Evolutionary conservation across 1,140 invertebrate genomes (phyloP).

Genomic region (Hetaerina americana): DNA sequence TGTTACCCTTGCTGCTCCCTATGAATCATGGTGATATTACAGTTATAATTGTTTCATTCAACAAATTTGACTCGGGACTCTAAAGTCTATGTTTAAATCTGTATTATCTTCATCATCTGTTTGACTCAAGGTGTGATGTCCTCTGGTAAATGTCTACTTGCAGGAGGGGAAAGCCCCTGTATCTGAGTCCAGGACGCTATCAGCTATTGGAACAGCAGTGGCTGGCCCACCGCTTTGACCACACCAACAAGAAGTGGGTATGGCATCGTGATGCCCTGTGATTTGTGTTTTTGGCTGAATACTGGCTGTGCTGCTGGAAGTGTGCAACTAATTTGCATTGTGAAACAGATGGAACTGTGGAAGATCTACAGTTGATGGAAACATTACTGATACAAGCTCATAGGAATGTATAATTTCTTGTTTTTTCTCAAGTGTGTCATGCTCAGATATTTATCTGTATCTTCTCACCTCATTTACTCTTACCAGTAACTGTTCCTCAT

Average conservation of each 20-base stretch:
- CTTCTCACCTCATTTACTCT: not conserved
- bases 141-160: constrained; percentile 24
- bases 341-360: not conserved
- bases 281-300: constrained; percentile 7
- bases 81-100: not conserved
- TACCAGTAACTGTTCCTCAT: too few relatives aligned
- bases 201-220: constrained; percentile 86
- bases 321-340: not conserved
- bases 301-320: not conserved
- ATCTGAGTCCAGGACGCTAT: constrained; percentile 79
- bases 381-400: not conserved
- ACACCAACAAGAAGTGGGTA: constrained; percentile 82
- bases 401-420: not conserved
- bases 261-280: constrained; percentile 75
- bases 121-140: not conserved
- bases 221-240: constrained; percentile 87
- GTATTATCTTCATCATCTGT: not conserved
- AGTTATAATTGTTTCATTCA: too few relatives aligned
- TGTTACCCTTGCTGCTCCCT: too few relatives aligned
- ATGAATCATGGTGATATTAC: too few relatives aligned
- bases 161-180: constrained; percentile 89
- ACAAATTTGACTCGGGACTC: not conserved
- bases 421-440: not conserved
- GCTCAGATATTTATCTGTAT: not conserved
- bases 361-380: not conserved